phyloP scores from a whole-genome alignment of 2,113 vertebrate genomes.

The Sander lucioperca region DNA sequence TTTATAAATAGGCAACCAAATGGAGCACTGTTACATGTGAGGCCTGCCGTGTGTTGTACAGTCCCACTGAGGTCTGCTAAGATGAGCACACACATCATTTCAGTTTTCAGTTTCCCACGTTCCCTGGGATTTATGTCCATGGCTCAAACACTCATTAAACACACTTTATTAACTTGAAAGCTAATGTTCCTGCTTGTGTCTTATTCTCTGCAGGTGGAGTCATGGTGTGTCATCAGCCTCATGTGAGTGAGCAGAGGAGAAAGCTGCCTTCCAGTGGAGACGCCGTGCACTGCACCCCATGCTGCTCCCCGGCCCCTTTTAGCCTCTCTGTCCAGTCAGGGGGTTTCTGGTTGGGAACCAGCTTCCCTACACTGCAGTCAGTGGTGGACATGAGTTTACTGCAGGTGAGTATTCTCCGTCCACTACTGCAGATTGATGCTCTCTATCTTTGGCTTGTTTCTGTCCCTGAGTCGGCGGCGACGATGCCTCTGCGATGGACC shows the following conservation, averaged over 20 bases:
- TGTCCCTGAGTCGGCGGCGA: not conserved
- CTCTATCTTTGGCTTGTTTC: not conserved
- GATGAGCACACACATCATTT: not conserved
- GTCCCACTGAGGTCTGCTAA: slow-evolving; percentile 1
- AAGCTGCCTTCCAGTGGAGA: slow-evolving; percentile 48
- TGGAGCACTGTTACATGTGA: slow-evolving; percentile 57
- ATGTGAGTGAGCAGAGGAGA: not conserved
- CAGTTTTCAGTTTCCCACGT: too few relatives aligned
- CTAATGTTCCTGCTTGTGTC: slow-evolving; percentile 8
- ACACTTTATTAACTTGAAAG: not conserved
- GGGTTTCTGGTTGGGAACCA: not conserved
- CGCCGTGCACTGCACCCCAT: not conserved
- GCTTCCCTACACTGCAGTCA: not conserved
- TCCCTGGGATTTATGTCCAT: not conserved
- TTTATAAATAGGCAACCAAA: slow-evolving; percentile 67
- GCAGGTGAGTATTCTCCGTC: slow-evolving; percentile 20
- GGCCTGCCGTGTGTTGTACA: slow-evolving; percentile 34
- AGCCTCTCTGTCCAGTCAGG: not conserved
- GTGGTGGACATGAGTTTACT: not conserved
- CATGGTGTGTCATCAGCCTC: not conserved
- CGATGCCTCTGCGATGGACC: not conserved
- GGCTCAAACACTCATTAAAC: too few relatives aligned
- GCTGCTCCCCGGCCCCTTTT: not conserved
- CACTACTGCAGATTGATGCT: not conserved
- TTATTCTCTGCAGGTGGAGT: slow-evolving; percentile 42